phyloP scores from a whole-genome alignment of 2,888 invertebrate genomes.

The Amaurobius ferox region DNA sequence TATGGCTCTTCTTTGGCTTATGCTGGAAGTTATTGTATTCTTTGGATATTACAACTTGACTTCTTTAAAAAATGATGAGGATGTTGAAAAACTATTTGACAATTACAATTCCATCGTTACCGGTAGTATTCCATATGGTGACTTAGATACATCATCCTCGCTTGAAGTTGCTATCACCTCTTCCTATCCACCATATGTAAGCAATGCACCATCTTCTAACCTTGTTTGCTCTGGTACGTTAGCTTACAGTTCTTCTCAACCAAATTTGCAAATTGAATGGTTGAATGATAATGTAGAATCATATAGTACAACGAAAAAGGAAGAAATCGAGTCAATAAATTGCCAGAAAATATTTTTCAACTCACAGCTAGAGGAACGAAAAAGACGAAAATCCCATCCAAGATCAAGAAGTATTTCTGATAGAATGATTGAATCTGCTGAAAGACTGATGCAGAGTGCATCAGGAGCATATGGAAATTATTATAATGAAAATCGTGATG shows the following conservation, averaged over 20 bases:
- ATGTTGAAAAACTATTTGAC: conserved; percentile 57
- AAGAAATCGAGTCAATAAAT: conserved; percentile 60
- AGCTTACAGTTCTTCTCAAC: conserved; percentile 43
- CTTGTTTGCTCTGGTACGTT: neutral
- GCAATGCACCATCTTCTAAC: conserved; percentile 22
- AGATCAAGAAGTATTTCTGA: conserved; percentile 47
- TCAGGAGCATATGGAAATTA: conserved; percentile 53
- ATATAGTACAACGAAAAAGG: conserved; percentile 20
- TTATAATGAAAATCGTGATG: conserved; percentile 1
- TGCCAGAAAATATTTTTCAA: conserved; percentile 30
- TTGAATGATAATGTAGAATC: conserved; percentile 28
- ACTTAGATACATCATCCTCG: conserved; percentile 39
- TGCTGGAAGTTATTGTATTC: conserved; percentile 66
- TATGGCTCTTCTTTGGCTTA: conserved; percentile 78
- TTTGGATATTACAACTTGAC: conserved; percentile 58
- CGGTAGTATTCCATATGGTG: conserved; percentile 57
- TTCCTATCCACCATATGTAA: conserved; percentile 53
- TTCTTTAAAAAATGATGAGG: conserved; percentile 46
- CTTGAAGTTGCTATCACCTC: conserved; percentile 53
- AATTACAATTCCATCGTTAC: conserved; percentile 49
- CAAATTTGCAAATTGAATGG: conserved; percentile 60
- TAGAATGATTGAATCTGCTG: conserved; percentile 65
- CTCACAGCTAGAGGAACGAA: neutral
- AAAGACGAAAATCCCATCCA: conserved; percentile 9
- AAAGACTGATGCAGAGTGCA: conserved; percentile 56